Evolutionary conservation across 2,113 vertebrate species (phyloP), one percentile per base, ranked within the genome.

Genomic region (Nothoprocta pentlandii): DNA sequence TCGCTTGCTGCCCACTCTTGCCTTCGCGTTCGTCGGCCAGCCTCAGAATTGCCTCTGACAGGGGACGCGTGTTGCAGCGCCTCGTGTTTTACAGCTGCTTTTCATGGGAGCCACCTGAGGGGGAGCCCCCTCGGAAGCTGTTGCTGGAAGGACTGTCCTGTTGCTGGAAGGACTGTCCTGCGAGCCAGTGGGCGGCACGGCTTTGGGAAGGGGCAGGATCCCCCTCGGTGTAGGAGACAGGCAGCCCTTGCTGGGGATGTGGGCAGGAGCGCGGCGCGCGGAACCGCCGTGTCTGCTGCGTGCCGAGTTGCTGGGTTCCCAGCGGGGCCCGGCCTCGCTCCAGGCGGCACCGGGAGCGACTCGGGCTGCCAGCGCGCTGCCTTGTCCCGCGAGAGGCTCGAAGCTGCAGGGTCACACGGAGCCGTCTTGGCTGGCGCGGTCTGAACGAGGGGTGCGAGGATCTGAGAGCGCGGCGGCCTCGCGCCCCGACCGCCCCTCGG

Each of bases 71-170:
- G 8, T 58, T 84, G 69, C 49, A 36, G 78, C 63, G 78, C 41
- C 26, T 9, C 12, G 54, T 80, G 61, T 32, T 81, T 79, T 78
- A 62, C 70, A 46, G 89, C 84, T 89, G 41, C 71, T 84, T 95
- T 95, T 87, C 68, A 62, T 85, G 89, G 67, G 51, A 82, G 71
- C 73, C 79, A 85, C 85, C 90, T 89, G 79, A 53, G 34, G 44
- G 67, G 92, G 75, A 94, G 79, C 85, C 41, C n/a, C 92, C 75
- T 58, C 66, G 51, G 85, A 76, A 91, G 67, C 19, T 89, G 70
- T 91, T 82, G 70, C 89, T 17, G 7, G 61, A 63, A 63, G 61
- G 61, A 36, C 12, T 8, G 34, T 39, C 36, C 36, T 39, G 36
- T 39, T 34, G 34, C 34, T 34, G 34, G 34, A 34, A 34, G 34